Conservation (phyloP, 2,888 invertebrate genomes). For the Phyto melanocephala region DNA sequence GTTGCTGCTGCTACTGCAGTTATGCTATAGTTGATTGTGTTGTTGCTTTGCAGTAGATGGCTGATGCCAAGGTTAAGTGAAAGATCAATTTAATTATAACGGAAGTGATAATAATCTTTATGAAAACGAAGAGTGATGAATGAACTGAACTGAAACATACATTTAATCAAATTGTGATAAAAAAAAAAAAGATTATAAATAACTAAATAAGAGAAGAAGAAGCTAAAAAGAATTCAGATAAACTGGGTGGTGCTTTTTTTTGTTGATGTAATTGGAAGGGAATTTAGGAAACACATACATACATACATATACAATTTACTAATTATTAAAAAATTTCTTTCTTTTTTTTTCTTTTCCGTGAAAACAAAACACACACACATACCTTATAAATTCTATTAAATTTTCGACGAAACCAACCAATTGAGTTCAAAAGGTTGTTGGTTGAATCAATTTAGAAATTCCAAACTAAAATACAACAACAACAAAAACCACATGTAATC, state of each 20-base stretch:
- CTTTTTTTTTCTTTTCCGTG: neutral
- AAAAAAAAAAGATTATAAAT: constrained; percentile 3
- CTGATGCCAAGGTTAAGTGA: constrained; percentile 67
- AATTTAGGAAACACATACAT: constrained; percentile 25
- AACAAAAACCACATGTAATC: neutral
- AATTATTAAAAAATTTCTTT: neutral
- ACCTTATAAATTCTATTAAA: neutral
- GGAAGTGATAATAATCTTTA: constrained; percentile 65
- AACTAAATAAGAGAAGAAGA: neutral
- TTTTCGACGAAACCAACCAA: neutral
- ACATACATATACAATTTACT: neutral
- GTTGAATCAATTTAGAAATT: neutral
- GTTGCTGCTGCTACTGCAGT: constrained; percentile 10
- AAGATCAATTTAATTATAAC: constrained; percentile 66
- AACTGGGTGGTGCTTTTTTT: constrained; percentile 32
- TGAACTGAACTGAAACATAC: constrained; percentile 37
- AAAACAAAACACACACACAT: neutral
- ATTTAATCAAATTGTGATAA: constrained; percentile 44
- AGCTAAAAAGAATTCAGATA: neutral
- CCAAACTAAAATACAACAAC: neutral
- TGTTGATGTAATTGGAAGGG: constrained; percentile 37
- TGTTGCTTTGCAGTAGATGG: constrained; percentile 43
- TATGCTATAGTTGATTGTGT: neutral
- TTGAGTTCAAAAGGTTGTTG: neutral
- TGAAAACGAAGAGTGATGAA: constrained; percentile 30